Evolutionary conservation across 1,140 invertebrate genomes (phyloP), one percentile per base, ranked within the genome.

Genomic region (Bombus difficillimus): DNA sequence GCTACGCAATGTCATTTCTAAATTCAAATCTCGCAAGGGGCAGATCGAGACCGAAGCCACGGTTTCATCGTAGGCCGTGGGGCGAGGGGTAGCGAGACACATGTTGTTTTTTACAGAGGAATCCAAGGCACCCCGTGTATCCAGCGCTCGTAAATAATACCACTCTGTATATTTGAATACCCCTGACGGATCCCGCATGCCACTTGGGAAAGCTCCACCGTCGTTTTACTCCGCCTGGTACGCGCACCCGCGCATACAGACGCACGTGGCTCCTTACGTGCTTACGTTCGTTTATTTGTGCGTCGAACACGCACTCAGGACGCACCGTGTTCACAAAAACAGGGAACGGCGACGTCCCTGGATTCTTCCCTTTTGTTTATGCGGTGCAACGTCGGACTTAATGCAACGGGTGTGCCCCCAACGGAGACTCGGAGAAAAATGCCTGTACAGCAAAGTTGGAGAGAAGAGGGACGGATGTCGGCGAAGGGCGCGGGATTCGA

Each of bases 81-180:
- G 47, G 39, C 39, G 41, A 66, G 13, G 81, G 64, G 68, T 25
- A n/a, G n/a, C 22, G 47, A 66, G 78, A 90, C 89, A 87, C 86
- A 79, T 90, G 89, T 88, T 85, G 84, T 91, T 91, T 90, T 81
- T 84, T 85, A 73, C 79, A 66, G 53, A 69, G 76, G 90, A 91
- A 92, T 91, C 72, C 81, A 59, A 59, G 84, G 85, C 85, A 86
- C 90, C 90, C 75, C 83, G 84, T 86, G 87, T 89, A 88, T 91
- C 87, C 85, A 79, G 77, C 74, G 88, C 91, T 93, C 93, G 93
- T 94, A 94, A 95, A 95, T 95, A 95, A 95, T 93, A 93, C 75
- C 90, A 85, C 90, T 92, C 92, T 94, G 94, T 94, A 93, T 94
- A 95, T 94, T 94, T 93, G 92, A 95, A 94, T 93, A 92, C 91